Conservation (phyloP, 2,888 invertebrate genomes). For the Pediacus dermestoides region DNA sequence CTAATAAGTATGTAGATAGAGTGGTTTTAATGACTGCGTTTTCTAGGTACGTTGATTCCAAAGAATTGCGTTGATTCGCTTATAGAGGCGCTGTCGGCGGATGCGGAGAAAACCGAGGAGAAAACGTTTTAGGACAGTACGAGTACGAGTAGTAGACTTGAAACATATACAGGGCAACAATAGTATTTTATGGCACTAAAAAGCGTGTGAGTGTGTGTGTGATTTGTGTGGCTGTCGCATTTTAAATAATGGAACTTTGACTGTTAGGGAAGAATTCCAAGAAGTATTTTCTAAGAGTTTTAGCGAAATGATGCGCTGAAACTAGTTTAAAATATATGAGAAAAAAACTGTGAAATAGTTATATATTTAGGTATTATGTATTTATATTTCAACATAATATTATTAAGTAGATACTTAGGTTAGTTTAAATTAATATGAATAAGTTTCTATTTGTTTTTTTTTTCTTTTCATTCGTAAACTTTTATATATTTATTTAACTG, state of each 20-base stretch:
- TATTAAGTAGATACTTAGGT: no score
- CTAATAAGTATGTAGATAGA: neutral
- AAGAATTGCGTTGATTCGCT: constrained; percentile 81
- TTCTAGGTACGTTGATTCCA: constrained; percentile 78
- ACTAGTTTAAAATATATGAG: constrained; percentile 7
- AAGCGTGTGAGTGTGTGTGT: constrained; percentile 9
- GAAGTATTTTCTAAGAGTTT: neutral
- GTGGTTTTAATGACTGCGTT: constrained; percentile 8
- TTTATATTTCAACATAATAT: no score
- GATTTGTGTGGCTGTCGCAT: neutral
- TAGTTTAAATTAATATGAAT: constrained; percentile 1
- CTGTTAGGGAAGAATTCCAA: no score
- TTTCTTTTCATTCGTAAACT: constrained; percentile 3
- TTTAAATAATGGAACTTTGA: neutral
- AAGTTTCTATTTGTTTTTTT: neutral
- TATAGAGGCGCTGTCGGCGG: constrained; percentile 72
- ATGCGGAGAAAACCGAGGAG: constrained; percentile 79
- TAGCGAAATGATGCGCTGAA: neutral
- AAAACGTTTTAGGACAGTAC: constrained; percentile 51
- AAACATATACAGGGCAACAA: constrained; percentile 39
- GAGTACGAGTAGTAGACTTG: constrained; percentile 19
- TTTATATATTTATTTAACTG: neutral
- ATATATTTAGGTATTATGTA: constrained; percentile 15
- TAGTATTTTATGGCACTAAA: constrained; percentile 36
- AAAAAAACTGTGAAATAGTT: constrained; percentile 39